Evolutionary conservation across 2,888 invertebrate species (phyloP), one percentile per base, ranked within the genome.

Genomic region (Dendrolimus pini): DNA sequence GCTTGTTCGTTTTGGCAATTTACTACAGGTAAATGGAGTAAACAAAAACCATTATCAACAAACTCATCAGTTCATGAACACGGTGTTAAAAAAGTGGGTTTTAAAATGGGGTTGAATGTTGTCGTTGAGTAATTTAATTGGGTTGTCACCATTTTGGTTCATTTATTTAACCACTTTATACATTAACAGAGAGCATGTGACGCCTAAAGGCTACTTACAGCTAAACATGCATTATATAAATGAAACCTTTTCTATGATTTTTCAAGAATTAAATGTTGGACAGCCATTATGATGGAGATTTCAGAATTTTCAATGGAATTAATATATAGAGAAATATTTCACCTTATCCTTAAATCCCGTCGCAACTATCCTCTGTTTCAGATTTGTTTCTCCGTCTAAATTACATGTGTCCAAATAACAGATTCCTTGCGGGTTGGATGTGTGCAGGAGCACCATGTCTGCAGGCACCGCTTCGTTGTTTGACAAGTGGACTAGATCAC

Each of bases 391-490:
- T 9, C 99, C 99, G 77, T 99, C 99, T 75, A 99, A 91, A 88
- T 99, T 98, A 77, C 97, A 97, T 0, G 99, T 99, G 85, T 99
- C 99, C 66, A 99, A 94, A 86, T 97, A 98, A 79, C 98, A 98
- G 60, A 96, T 92, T 54, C 98, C 98, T 75, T 95, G 93, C 9
- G 95, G 93, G 86, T 97, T 98, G 72, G 97, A 97, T 59, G 97
- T 96, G 71, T 95, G 93, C 62, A 99, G 91, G 60, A 99, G 89
- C 61, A 99, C 92, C 77, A 99, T 95, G 84, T 99, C 99, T 0
- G 99, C 99, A 47, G 99, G 99, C 64, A 99, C 97, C 58, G 97
- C 93, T 91, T 99, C 98, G 91, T 99, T 98, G 92, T 98, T 98
- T 55, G 98, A 97, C 71, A 99, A 91, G 86, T 98, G 98, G 56